These are phyloP conservation scores for Orius insidiosus DNA, from an alignment of 1,140 invertebrate genomes.

Conservation along the genomic window DNA sequence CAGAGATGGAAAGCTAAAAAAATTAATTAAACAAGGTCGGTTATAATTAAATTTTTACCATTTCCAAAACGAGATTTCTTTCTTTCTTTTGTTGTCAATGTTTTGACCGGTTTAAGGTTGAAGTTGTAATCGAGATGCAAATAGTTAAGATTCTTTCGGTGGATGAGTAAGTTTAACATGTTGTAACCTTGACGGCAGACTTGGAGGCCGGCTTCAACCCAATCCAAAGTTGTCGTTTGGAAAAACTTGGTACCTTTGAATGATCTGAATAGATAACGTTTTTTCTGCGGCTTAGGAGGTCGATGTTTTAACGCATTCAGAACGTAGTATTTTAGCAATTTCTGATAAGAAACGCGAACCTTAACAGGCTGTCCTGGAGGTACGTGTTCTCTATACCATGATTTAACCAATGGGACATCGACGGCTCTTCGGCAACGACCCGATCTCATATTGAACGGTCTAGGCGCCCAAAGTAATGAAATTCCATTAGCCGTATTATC, in stretches of 20 bases:
- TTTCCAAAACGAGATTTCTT: conserved; percentile 99
- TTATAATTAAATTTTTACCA: conserved; percentile 34
- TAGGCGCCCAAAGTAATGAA: conserved; percentile 91
- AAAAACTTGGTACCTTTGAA: conserved; percentile 99
- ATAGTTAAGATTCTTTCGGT: conserved; percentile 98
- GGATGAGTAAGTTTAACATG: conserved; percentile 97
- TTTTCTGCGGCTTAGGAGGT: conserved; percentile 96
- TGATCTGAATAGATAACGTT: conserved; percentile 92
- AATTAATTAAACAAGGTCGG: conserved; percentile 11
- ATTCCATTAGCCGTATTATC: conserved; percentile 99
- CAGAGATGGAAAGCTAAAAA: conserved; percentile 89
- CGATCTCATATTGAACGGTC: conserved; percentile 77
- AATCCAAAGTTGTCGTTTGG: conserved; percentile 97
- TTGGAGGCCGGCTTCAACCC: conserved; percentile 96
- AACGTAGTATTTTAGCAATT: conserved; percentile 95
- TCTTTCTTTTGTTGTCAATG: conserved; percentile 95
- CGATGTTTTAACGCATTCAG: conserved; percentile 94
- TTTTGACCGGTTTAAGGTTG: conserved; percentile 98
- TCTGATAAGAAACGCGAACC: conserved; percentile 97
- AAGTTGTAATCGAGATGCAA: conserved; percentile 99
- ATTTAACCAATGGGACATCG: conserved; percentile 93
- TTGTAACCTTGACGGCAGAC: conserved; percentile 99
- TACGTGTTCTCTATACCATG: conserved; percentile 96
- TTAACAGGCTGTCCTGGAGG: conserved; percentile 97
- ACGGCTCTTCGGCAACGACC: conserved; percentile 74